Base-by-base conservation (phyloP, 2,113 vertebrate genomes). In the Ariopsis seemanni region DNA sequence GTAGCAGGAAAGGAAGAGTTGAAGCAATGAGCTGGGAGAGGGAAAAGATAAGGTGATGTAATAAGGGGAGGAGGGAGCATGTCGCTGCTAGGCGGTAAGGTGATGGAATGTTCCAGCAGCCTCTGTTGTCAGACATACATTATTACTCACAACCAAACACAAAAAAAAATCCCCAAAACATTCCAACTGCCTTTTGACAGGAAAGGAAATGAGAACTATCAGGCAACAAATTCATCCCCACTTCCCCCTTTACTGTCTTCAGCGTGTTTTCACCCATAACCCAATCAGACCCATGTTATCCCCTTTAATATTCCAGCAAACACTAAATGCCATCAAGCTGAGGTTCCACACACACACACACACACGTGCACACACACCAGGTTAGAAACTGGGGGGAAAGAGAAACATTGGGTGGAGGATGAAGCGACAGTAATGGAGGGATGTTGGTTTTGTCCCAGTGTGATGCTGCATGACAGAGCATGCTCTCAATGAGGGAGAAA, bases 21-120 rank as follows among this genome's bases (percentile, higher is more conserved):
- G 20, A 30, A 87, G 74, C 55, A 27, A 85, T 12, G 52, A 57
- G 53, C 34, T 48, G 50, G 55, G 58, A 82, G 69, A 74, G 69
- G 2, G 52, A 72, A 48, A 71, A 86, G 82, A 88, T 72, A 85
- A 62, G 79, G 79, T 84, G 88, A 89, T 89, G 85, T 86, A 89
- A 89, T 86, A 67, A 60, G 57, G 67, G 69, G 67, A 82, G 62
- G 50, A 80, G 77, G 62, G 50, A 74, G 25, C 2, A 62, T 17
- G 67, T 15, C 3, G 18, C 58, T 63, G 86, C 34, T 75, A 81
- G 57, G 62, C 65, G 58, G 48, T 72, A 83, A 60, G 81, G 81
- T 83, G 80, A 75, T 62, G 69, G 86, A 87, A 83, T 87, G 69
- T 87, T 87, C 69, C 71, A 62, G 57, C 86, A 87, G 63, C 55